Evolutionary conservation across 2,888 invertebrate genomes (phyloP).

Genomic region (Nephrotoma guestfalica): DNA sequence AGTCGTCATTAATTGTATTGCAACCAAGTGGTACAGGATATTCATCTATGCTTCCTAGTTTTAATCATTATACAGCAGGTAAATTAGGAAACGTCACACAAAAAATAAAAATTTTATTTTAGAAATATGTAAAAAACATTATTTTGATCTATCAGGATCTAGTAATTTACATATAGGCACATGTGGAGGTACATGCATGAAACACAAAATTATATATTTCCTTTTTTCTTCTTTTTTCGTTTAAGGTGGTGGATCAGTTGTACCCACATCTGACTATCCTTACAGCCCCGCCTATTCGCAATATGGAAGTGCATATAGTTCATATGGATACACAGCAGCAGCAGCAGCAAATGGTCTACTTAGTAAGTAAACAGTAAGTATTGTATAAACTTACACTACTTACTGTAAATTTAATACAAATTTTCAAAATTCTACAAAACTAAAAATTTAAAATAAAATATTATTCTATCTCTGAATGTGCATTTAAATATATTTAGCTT

Average conservation of each 20-base stretch:
- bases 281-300: conserved; percentile 54
- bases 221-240: conserved; percentile 12
- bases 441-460: too few relatives aligned
- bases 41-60: conserved; percentile 51
- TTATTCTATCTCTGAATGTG: too few relatives aligned
- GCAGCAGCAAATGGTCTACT: conserved; percentile 44
- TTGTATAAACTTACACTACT: conserved; percentile 19
- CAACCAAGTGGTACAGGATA: conserved; percentile 39
- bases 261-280: conserved; percentile 49
- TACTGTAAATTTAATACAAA: conserved; percentile 14
- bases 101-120: background rate
- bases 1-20: conserved; percentile 34
- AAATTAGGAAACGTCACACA: conserved; percentile 22
- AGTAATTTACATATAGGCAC: background rate
- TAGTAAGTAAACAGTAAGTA: conserved; percentile 55
- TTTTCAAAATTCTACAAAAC: background rate
- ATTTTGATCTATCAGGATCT: background rate
- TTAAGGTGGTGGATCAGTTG: conserved; percentile 45
- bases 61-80: conserved; percentile 54
- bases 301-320: conserved; percentile 36
- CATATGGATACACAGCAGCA: conserved; percentile 48
- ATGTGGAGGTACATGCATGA: background rate
- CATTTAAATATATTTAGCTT: too few relatives aligned
- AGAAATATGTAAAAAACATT: background rate
- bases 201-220: background rate